Evolutionary conservation across 2,113 vertebrate species (phyloP).

Genomic region (Heterotis niloticus): DNA sequence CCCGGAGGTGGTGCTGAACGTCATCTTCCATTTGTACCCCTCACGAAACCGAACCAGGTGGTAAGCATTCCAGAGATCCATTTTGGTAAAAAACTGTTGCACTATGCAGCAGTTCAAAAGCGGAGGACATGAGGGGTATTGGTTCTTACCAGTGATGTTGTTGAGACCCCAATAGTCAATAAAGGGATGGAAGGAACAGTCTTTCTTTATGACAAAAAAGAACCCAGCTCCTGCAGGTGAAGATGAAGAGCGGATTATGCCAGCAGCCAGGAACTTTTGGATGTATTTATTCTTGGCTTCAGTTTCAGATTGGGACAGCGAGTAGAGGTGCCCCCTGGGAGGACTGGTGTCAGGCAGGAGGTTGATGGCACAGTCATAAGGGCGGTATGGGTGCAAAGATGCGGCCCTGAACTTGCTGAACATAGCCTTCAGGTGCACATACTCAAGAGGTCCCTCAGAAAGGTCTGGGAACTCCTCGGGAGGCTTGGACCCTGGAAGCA

Average conservation of each 20-base stretch:
- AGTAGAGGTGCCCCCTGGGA: background rate
- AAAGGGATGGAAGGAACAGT: background rate
- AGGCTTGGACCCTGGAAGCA: too few species aligned
- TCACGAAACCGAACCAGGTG: too few species aligned
- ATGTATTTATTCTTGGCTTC: background rate
- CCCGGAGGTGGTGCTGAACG: too few species aligned
- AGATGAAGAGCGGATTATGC: background rate
- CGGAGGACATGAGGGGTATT: background rate
- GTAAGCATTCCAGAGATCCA: too few species aligned
- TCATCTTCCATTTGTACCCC: too few species aligned
- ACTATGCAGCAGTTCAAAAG: background rate
- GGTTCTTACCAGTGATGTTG: background rate
- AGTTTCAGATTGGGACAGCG: background rate
- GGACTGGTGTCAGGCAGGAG: background rate
- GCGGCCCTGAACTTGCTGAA: background rate
- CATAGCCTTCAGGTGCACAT: background rate
- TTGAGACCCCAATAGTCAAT: too few species aligned
- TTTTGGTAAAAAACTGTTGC: too few species aligned
- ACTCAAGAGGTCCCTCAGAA: too few species aligned
- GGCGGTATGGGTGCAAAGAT: background rate
- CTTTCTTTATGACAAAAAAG: background rate
- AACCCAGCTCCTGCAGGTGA: background rate
- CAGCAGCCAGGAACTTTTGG: too few species aligned
- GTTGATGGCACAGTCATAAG: constrained; percentile 13
- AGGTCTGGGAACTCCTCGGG: background rate